Evolutionary conservation across 2,113 vertebrate species (phyloP).

Genomic region (Ibidorhyncha struthersii): DNA sequence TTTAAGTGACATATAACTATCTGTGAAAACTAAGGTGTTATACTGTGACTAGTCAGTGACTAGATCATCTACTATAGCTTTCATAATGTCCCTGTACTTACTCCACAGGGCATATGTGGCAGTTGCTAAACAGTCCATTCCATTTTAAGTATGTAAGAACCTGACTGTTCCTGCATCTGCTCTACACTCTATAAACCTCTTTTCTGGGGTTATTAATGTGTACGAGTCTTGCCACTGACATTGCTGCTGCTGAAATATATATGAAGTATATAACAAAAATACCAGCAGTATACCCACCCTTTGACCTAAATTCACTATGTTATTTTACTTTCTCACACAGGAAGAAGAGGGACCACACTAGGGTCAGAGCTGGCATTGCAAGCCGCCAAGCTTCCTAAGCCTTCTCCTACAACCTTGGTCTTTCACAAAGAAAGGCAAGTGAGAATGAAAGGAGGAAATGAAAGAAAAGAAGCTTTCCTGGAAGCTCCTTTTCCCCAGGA

Average conservation of each 20-base stretch:
- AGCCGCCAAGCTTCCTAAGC: neutral
- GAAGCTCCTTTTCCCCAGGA: conserved; percentile 15
- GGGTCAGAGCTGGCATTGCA: neutral
- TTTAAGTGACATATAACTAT: neutral
- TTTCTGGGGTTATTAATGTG: neutral
- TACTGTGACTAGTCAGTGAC: neutral
- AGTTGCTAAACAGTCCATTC: neutral
- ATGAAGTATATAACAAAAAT: neutral
- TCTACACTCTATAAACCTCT: neutral
- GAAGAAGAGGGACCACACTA: neutral
- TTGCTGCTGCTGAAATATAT: neutral
- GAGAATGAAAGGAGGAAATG: neutral
- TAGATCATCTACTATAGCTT: neutral
- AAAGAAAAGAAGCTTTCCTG: neutral
- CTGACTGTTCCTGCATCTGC: neutral
- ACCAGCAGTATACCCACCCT: neutral
- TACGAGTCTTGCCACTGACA: neutral
- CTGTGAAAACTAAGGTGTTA: neutral
- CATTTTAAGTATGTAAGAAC: neutral
- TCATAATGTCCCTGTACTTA: neutral
- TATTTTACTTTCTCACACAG: neutral
- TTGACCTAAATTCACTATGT: neutral
- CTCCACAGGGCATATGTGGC: neutral
- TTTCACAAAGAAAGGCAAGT: neutral
- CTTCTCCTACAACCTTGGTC: neutral